Evolutionary conservation across 2,797 vertebrate genomes (phyloP).

Genomic region (Aotus griseimembra): DNA sequence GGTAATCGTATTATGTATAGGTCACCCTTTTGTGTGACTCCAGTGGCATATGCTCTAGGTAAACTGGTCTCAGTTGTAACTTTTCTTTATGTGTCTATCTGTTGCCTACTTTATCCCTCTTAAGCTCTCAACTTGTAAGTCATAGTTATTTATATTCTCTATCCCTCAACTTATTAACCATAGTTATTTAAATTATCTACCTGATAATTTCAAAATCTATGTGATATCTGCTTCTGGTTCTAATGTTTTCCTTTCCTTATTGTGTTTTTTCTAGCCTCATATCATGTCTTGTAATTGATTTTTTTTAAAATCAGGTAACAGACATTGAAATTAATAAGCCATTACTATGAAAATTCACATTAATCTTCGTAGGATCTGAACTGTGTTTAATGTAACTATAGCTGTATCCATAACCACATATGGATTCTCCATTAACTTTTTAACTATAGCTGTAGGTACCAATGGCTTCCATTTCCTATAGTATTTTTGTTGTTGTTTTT

Average conservation of each 20-base stretch:
- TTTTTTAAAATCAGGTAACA: neutral
- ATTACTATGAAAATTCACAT: neutral
- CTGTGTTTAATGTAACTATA: neutral
- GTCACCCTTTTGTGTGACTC: rapidly evolving
- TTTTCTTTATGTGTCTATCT: neutral
- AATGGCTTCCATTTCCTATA: neutral
- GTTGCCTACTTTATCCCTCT: neutral
- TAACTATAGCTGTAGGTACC: neutral
- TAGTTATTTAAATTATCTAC: neutral
- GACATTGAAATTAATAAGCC: neutral
- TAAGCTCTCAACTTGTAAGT: neutral
- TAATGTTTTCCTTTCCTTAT: neutral
- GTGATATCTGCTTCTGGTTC: neutral
- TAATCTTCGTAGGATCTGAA: neutral
- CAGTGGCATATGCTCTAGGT: neutral
- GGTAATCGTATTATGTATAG: neutral
- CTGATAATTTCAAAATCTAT: neutral
- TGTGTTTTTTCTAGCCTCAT: neutral
- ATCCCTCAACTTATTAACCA: neutral
- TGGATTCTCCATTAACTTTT: no score
- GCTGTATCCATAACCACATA: neutral
- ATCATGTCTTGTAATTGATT: neutral
- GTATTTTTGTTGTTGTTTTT: neutral
- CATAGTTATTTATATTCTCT: neutral
- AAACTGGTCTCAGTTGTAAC: neutral